These are phyloP conservation scores for Eulithis testata DNA, from an alignment of 2,888 invertebrate genomes.

Conservation along the genomic window DNA sequence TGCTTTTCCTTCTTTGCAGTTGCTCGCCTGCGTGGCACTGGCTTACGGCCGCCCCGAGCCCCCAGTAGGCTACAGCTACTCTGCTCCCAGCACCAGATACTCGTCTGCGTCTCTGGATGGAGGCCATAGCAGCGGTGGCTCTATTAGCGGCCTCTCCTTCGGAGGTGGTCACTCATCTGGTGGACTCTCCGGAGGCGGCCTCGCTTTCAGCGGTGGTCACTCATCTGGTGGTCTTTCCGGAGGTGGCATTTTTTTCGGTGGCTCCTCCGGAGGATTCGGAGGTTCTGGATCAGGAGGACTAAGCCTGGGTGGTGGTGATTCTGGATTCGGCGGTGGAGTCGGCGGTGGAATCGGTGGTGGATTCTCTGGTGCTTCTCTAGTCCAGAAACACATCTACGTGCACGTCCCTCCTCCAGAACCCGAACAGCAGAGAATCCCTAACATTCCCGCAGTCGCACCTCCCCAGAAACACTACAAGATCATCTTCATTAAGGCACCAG, in stretches of 20 bases:
- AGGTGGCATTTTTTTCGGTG: conserved; percentile 57
- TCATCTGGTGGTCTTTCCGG: conserved; percentile 53
- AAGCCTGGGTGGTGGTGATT: conserved; percentile 66
- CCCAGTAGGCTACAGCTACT: conserved; percentile 81
- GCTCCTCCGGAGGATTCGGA: conserved; percentile 58
- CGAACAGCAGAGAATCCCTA: conserved; percentile 87
- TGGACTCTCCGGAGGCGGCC: conserved; percentile 46
- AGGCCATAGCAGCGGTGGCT: conserved; percentile 50
- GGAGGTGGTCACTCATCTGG: conserved; percentile 57
- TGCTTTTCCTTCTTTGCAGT: conserved; percentile 59
- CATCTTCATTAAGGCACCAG: conserved; percentile 96
- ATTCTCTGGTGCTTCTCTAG: conserved; percentile 85
- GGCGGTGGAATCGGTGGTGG: conserved; percentile 76
- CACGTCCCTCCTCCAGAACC: conserved; percentile 95
- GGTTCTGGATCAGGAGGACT: conserved; percentile 51
- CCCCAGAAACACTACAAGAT: conserved; percentile 96
- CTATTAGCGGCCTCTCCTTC: conserved; percentile 49
- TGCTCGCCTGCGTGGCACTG: conserved; percentile 79
- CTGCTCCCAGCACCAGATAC: conserved; percentile 64
- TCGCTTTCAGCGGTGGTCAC: conserved; percentile 60
- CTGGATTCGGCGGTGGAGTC: conserved; percentile 72
- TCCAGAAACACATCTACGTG: conserved; percentile 95
- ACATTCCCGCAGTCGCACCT: conserved; percentile 87
- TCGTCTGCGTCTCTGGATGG: conserved; percentile 58
- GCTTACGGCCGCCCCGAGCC: conserved; percentile 79